Evolutionary conservation across 2,797 vertebrate species (phyloP), one percentile per base, ranked within the genome.

Genomic region (Channallabes apus): DNA sequence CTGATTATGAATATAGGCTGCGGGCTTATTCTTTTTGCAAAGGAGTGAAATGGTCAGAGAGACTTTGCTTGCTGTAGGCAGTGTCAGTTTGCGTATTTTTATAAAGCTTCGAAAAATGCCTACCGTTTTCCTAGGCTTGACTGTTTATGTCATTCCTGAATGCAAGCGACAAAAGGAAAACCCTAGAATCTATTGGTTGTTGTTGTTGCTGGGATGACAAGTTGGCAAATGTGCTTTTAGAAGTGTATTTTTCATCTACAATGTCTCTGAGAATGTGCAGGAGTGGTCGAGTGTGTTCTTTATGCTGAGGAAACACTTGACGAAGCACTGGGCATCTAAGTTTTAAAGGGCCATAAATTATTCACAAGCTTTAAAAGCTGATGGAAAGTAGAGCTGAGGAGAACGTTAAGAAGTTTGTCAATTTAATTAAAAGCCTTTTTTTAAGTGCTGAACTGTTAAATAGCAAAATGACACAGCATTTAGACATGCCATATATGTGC

Each of bases 301-400:
- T 67, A 32, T 54, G 62, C 41, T 54, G 61, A 67, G 17, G 17
- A 22, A 80, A 80, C 61, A 67, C 62, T 80, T 67, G 41, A 80
- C 38, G 4, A 80, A 67, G 62, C 41, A 32, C 17, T 51, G 62
- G 78, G 24, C 61, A 51, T 67, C 61, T 67, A 54, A 6, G 8
- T 5, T 67, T 54, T 20, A 80, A 65, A 27, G 15, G 41, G 18
- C 4, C 38, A 80, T 80, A 80, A 80, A 65, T 80, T 67, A 80
- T 80, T 80, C 62, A 80, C 62, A 32, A n/a, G 24, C 41, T 51
- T 80, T 67, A 67, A 80, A 80, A 29, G 41, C 61, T 54, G 41
- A 65, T n/a, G 41, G 29, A 80, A 80, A 20, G 4, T 1, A 54
- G 5, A 54, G n/a, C 14, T 65, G n/a, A 6, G 32, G 58, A n/a